Conservation (phyloP, 2,888 invertebrate genomes). For the Drosophila monieri region DNA sequence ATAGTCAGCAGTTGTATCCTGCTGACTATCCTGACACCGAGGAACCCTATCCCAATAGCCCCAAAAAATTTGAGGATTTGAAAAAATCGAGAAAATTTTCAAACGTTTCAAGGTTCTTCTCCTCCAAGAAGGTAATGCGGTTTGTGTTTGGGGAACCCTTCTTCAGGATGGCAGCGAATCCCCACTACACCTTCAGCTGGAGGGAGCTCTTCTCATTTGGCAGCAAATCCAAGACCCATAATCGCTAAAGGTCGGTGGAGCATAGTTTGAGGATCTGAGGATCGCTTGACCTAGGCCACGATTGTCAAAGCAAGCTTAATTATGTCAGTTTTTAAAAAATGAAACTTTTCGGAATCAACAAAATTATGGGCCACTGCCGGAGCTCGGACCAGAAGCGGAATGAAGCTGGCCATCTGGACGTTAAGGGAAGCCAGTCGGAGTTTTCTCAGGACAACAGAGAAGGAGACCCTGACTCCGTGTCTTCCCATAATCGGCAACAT, state of each 20-base stretch:
- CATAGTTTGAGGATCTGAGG: neutral
- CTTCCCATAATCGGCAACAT: neutral
- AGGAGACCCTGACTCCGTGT: neutral
- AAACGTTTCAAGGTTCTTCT: no score
- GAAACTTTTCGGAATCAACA: slow-evolving; percentile 45
- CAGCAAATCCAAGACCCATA: neutral
- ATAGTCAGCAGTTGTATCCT: neutral
- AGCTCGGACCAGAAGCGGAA: slow-evolving; percentile 12
- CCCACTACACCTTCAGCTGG: slow-evolving; percentile 10
- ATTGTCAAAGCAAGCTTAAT: slow-evolving; percentile 3
- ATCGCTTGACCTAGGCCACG: slow-evolving; percentile 14
- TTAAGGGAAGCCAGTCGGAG: neutral
- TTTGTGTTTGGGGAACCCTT: slow-evolving; percentile 19
- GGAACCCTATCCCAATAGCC: neutral
- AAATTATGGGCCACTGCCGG: slow-evolving; percentile 57
- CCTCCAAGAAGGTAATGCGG: neutral
- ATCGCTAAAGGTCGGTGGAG: neutral
- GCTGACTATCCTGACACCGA: no score
- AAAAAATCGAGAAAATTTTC: no score
- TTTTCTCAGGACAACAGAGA: neutral
- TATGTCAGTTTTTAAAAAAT: slow-evolving; percentile 10
- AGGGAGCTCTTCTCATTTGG: slow-evolving; percentile 1
- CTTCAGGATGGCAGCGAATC: neutral
- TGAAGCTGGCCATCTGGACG: neutral
- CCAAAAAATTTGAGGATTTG: no score